Evolutionary conservation across 2,888 invertebrate genomes (phyloP), one percentile per base, ranked within the genome.

Genomic region (Cylloceria caligata): DNA sequence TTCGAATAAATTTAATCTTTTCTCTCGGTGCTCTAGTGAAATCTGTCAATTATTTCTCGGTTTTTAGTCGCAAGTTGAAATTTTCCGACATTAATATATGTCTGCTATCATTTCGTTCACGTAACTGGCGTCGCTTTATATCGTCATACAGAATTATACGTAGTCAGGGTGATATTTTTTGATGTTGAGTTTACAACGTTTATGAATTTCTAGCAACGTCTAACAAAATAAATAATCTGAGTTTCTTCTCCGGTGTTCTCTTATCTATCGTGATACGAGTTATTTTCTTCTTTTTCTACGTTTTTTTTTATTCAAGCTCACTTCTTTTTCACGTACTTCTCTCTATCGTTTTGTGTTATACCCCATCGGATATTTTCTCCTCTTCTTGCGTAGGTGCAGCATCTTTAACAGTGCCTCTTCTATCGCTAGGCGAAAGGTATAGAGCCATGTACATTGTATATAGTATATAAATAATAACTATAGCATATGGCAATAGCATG

Each of bases 331-430:
- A 9, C 4, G 57, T 13, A 27, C 60, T 49, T 76, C 60, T 49
- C 68, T 62, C 45, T n/a, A 62, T 47, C 36, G 67, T 76, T 49
- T 67, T 57, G n/a, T 27, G 34, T 68, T 47, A 34, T 47, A 52
- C 34, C 5, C 9, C 24, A 4, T 19, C 21, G 9, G 62, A 49
- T 60, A 49, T 68, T 57, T 67, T 47, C 34, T 69, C 30, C n/a
- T 36, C n/a, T 60, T 60, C 9, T 11, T 57, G 19, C 62, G 19
- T 39, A 27, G 27, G 69, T 34, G 30, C 11, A 64, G 16, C 30
- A 16, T 49, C 11, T 47, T 6, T 24, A 27, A 62, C 24, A n/a
- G 3, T 36, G 7, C 45, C 49, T n/a, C 19, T 11, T 19, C 27
- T 0, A 27, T 16, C 24, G 19, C 3, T 24, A 19, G 7, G 49